Evolutionary conservation across 37 sponge, comb jelly and placozoan species (phyloP).

Genomic region (Tethya wilhelma): DNA sequence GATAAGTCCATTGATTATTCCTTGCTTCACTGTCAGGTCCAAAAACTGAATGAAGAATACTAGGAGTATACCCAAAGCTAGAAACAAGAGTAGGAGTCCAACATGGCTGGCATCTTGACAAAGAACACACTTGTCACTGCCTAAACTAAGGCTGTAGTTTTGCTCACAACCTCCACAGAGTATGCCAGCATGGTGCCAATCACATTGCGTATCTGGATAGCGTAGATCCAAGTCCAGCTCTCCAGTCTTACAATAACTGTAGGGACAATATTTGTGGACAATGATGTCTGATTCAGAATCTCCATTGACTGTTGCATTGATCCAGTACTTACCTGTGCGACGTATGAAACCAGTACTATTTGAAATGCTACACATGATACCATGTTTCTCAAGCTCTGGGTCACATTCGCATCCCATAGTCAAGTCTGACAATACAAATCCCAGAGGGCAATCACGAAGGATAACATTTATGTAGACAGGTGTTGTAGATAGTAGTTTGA

Average conservation of each 20-base stretch:
- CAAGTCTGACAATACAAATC: no score
- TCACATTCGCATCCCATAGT: background rate
- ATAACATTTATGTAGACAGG: background rate
- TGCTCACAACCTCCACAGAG: background rate
- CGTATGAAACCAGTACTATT: background rate
- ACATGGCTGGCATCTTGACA: background rate
- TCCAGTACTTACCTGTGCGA: background rate
- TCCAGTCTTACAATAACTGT: background rate
- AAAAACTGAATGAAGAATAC: background rate
- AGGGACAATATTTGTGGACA: background rate
- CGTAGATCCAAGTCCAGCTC: background rate
- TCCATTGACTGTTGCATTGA: background rate
- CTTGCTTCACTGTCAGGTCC: background rate
- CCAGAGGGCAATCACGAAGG: background rate
- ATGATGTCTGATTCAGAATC: background rate
- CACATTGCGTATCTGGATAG: background rate
- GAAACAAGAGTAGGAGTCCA: background rate
- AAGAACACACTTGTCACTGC: background rate
- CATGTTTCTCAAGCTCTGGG: background rate
- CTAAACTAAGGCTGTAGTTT: background rate
- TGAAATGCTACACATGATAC: background rate
- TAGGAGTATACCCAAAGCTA: background rate
- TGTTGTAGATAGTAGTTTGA: background rate
- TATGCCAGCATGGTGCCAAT: background rate
- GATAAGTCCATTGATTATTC: no score